Evolutionary conservation across 2,888 invertebrate genomes (phyloP), one percentile per base, ranked within the genome.

Genomic region (Amorpha juglandis): DNA sequence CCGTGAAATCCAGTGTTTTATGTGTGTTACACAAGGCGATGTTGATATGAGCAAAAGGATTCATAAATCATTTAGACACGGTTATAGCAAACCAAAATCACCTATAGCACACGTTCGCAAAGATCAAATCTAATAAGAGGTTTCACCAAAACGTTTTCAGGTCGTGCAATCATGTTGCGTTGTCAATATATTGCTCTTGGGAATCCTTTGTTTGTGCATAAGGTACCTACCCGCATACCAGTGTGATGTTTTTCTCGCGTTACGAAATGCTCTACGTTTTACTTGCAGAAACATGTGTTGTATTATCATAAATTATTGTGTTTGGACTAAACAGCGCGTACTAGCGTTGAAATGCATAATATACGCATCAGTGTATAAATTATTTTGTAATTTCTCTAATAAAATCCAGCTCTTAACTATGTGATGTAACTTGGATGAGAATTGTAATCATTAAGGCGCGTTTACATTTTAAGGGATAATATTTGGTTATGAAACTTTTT

Each of bases 81-180:
- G 63, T 72, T 72, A 70, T 73, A 73, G 77, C 76, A 68, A 77
- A 78, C 47, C 35, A 77, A 73, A 75, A 72, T 74, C 65, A 71
- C 69, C 27, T 50, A 65, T 19, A 67, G 73, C 78, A 78, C 72
- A 78, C 73, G 73, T 75, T 71, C 63, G 75, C 68, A 88, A 89
- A 89, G 79, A 86, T 81, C 87, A 88, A 85, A 86, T 86, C 66
- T 87, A 88, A 90, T 88, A 71, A 80, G 78, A 78, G 77, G 83
- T 82, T 85, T 76, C 73, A 71, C 75, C 70, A 79, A 85, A 86
- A 78, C 81, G 78, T 79, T 83, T 79, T 78, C 73, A 76, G 77
- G 74, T 82, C 79, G 69, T 78, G 77, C 75, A 79, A 84, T 71
- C 74, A 75, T 80, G 74, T 80, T 78, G 77, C 74, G 84, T 84